phyloP scores from a whole-genome alignment of 2,888 invertebrate genomes.

The Lypha dubia region DNA sequence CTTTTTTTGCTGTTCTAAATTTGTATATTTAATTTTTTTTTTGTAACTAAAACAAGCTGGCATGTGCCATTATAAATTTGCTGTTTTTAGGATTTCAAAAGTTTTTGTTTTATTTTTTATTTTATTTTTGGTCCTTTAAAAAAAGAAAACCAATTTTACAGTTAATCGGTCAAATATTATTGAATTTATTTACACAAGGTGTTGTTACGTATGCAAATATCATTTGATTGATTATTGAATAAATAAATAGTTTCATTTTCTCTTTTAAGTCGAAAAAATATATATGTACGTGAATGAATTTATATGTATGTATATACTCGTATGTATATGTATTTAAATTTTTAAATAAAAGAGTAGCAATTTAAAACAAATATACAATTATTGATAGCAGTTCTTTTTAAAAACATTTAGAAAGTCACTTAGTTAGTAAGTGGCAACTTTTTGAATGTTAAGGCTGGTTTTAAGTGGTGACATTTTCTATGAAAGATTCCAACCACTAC shows the following conservation, averaged over 20 bases:
- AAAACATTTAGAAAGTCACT: too few species aligned
- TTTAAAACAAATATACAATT: too few species aligned
- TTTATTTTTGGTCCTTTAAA: neutral
- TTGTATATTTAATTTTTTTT: neutral
- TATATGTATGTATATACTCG: too few species aligned
- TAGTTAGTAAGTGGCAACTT: too few species aligned
- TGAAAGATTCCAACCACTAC: too few species aligned
- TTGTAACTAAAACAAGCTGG: neutral
- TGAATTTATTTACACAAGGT: constrained; percentile 20
- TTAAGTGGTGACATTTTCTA: too few species aligned
- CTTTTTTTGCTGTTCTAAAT: neutral
- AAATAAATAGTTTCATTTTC: neutral
- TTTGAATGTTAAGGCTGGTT: too few species aligned
- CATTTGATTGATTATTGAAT: constrained; percentile 37
- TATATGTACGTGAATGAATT: too few species aligned
- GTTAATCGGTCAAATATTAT: constrained; percentile 19
- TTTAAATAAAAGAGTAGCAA: too few species aligned
- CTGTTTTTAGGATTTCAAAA: neutral
- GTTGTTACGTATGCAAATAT: constrained; percentile 20
- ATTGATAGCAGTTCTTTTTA: too few species aligned
- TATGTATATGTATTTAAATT: too few species aligned
- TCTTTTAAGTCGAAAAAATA: neutral
- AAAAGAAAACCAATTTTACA: constrained; percentile 22
- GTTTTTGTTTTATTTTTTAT: neutral
- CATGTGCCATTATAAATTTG: neutral